Evolutionary conservation across 2,888 invertebrate genomes (phyloP).

Genomic region (Macrophya alboannulata): DNA sequence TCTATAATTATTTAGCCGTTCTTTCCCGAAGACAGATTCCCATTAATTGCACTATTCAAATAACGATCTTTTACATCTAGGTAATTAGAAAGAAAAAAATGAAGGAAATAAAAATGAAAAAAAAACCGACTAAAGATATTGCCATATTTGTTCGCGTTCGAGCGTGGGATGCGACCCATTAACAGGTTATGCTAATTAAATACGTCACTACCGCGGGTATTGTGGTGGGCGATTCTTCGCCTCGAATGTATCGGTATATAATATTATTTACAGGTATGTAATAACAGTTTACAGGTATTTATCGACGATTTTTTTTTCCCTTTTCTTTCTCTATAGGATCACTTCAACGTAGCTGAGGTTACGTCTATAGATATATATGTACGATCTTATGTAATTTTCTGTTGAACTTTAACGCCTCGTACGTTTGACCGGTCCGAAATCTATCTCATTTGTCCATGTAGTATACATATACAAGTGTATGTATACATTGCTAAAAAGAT

Average conservation of each 20-base stretch:
- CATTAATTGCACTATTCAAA: slow-evolving; percentile 39
- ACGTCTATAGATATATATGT: not conserved
- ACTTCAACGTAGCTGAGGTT: not conserved
- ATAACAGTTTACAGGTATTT: not conserved
- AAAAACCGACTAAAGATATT: slow-evolving; percentile 52
- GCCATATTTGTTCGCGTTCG: slow-evolving; percentile 52
- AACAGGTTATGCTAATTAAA: slow-evolving; percentile 65
- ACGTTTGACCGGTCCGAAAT: not conserved
- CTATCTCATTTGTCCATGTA: not conserved
- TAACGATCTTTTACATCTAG: slow-evolving; percentile 27
- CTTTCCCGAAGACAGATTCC: not conserved
- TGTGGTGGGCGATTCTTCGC: slow-evolving; percentile 58
- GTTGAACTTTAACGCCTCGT: not conserved
- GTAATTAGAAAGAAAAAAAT: slow-evolving; percentile 15
- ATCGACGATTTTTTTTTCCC: not conserved
- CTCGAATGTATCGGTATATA: not conserved
- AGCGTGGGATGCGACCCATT: slow-evolving; percentile 63
- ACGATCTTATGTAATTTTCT: slow-evolving; percentile 1
- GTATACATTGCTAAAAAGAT: not conserved
- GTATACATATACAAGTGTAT: not conserved
- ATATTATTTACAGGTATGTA: not conserved
- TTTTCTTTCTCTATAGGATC: not conserved
- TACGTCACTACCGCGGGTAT: slow-evolving; percentile 60
- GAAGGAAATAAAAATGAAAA: slow-evolving; percentile 14
- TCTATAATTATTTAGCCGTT: slow-evolving; percentile 1